These are phyloP conservation scores for Sebastiscus tertius DNA, from an alignment of 2,797 vertebrate species.

Conservation along the genomic window DNA sequence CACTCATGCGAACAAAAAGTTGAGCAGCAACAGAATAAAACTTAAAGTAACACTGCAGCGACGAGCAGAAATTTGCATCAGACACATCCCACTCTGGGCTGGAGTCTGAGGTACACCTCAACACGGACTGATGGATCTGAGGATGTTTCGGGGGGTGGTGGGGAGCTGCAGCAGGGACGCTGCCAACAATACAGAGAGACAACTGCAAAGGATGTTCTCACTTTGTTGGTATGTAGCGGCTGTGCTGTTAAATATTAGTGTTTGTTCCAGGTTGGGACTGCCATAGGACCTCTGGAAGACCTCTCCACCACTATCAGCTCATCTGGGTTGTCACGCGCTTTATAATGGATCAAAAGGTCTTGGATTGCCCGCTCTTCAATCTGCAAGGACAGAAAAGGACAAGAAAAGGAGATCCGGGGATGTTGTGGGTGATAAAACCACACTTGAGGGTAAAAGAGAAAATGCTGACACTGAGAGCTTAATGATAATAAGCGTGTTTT, in stretches of 20 bases:
- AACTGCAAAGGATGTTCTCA: slow-evolving; percentile 35
- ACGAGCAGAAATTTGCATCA: slow-evolving; percentile 10
- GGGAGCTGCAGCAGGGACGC: background rate
- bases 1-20: slow-evolving; percentile 17
- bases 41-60: slow-evolving; percentile 41
- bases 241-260: slow-evolving; percentile 78
- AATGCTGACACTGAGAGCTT: slow-evolving; percentile 42
- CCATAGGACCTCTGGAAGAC: slow-evolving; percentile 89
- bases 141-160: background rate
- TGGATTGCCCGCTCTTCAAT: slow-evolving; percentile 96
- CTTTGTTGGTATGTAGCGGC: slow-evolving; percentile 12
- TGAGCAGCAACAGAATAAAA: slow-evolving; percentile 43
- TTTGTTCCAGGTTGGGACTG: slow-evolving; percentile 95
- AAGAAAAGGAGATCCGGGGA: slow-evolving; percentile 4
- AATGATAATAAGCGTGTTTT: slow-evolving; percentile 46
- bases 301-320: slow-evolving; percentile 95
- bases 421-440: slow-evolving; percentile 26
- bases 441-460: slow-evolving; percentile 30
- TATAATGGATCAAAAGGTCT: slow-evolving; percentile 91
- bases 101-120: background rate
- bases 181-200: slow-evolving; percentile 1
- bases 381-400: slow-evolving; percentile 71
- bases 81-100: background rate
- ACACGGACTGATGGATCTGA: slow-evolving; percentile 16
- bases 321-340: slow-evolving; percentile 91